Base-by-base conservation (phyloP, 2,797 vertebrate genomes). In the Naso thynnoides region DNA sequence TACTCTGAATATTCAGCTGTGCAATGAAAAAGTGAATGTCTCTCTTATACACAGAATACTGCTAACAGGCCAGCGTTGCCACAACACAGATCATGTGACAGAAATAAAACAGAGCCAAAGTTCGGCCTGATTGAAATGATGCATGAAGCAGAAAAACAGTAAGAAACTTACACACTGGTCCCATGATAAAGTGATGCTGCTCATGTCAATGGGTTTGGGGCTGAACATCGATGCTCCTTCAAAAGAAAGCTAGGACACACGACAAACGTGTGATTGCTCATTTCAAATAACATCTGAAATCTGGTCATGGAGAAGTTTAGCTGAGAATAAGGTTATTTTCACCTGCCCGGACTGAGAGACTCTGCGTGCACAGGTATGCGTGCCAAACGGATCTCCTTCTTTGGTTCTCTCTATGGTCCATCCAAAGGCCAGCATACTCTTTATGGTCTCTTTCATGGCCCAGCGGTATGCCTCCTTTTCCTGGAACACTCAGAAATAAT, bases 281-380 rank as follows among this genome's bases (percentile, higher is more conserved):
- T 4, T 23, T 58, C 21, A 39, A 8, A 31, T n/a, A 39, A 2
- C 4, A 31, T 27, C 27, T 44, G 3, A 24, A 69, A 41, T 15
- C 0, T 5, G 41, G 5, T 19, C 19, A 2, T 0, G 8, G 4
- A 54, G 8, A 50, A 6, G 16, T n/a, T 31, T 8, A 27, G 6
- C 23, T 45, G 19, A 67, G 5, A 60, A 8, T 13, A 2, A 27
- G 0, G 19, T 27, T 5, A 14, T 5, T 31, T 53, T 58, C 77
- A 98, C 98, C 93, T 98, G 96, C 81, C 97, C 97, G 44, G 96
- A 94, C 86, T 99, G 97, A 70, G 98, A 97, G 67, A 98, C 94
- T 59, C 95, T 94, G 4, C 92, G 95, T 0, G 95, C 89, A 14
- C 95, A 92, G 65, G 95, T 93, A 33, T 95, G 95, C 5, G 94